These are phyloP conservation scores for Geopemphigus sp. DNA, from an alignment of 1,140 invertebrate species.

Conservation along the genomic window DNA sequence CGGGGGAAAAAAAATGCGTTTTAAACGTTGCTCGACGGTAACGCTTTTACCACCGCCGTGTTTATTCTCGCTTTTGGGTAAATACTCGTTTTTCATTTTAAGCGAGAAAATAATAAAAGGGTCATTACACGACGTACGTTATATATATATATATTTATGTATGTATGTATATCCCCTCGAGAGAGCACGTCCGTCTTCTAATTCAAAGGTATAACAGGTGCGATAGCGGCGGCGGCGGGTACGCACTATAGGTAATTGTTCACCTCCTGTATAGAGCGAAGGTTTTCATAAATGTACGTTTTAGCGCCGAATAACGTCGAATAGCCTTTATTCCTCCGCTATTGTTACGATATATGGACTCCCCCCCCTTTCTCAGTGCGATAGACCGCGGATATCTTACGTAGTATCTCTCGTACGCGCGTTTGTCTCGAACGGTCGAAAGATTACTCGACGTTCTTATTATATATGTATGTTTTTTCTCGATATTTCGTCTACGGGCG, in stretches of 20 bases:
- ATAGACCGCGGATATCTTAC: background rate
- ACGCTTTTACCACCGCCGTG: background rate
- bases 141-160: constrained; percentile 19
- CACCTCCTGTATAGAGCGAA: background rate
- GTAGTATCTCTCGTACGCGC: no score
- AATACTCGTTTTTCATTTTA: constrained; percentile 16
- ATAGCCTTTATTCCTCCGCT: constrained; percentile 23
- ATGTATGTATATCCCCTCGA: no score
- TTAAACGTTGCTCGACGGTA: background rate
- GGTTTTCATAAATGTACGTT: background rate
- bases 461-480: constrained; percentile 1
- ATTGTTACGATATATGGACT: no score
- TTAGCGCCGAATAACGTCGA: background rate
- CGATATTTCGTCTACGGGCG: background rate
- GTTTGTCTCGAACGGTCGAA: constrained; percentile 12
- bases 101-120: background rate
- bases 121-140: background rate
- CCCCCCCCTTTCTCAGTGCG: background rate
- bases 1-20: background rate
- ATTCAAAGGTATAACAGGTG: constrained; percentile 19
- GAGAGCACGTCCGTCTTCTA: constrained; percentile 11
- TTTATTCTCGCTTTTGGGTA: constrained; percentile 27
- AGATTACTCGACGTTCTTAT: background rate
- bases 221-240: background rate
- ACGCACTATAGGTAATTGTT: constrained; percentile 1